Conservation (phyloP, 1,140 invertebrate genomes). For the Sarcophaga bullata region DNA sequence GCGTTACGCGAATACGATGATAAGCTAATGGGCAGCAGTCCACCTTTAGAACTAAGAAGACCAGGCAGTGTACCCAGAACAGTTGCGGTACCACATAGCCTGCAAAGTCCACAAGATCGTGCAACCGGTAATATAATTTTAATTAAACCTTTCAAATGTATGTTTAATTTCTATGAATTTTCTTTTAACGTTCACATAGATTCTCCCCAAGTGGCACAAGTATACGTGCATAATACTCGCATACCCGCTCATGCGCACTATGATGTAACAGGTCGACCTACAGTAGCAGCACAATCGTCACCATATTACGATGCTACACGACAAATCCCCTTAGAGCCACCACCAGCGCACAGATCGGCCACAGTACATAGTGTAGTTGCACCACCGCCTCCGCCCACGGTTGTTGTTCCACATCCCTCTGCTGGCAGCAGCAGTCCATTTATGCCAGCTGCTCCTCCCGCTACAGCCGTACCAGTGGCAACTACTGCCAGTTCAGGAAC, state of each 20-base stretch:
- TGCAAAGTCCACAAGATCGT: constrained; percentile 79
- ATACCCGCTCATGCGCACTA: constrained; percentile 65
- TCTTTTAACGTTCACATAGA: constrained; percentile 59
- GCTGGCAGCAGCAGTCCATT: constrained; percentile 68
- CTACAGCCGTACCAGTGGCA: constrained; percentile 47
- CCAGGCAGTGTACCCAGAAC: constrained; percentile 65
- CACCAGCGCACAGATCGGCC: constrained; percentile 72
- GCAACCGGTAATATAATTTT: constrained; percentile 71
- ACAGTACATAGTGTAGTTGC: constrained; percentile 66
- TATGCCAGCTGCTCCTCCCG: constrained; percentile 65
- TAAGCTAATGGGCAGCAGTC: constrained; percentile 71
- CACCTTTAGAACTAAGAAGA: constrained; percentile 77
- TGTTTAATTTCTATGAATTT: not conserved
- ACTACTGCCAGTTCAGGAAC: constrained; percentile 28
- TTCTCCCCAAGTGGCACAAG: constrained; percentile 78
- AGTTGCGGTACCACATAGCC: constrained; percentile 68
- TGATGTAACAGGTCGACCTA: constrained; percentile 56
- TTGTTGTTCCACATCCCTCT: constrained; percentile 48
- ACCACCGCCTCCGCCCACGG: constrained; percentile 58
- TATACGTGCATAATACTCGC: constrained; percentile 70
- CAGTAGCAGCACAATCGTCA: constrained; percentile 49
- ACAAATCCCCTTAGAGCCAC: constrained; percentile 68
- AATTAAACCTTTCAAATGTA: not conserved
- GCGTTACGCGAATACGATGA: constrained; percentile 59
- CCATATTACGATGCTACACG: constrained; percentile 66